Percentiles rank a stretch among this genome's conserved stretches.
Evolutionary conservation across 2,888 invertebrate species (phyloP).

Genomic region (Quadriops clusia): DNA sequence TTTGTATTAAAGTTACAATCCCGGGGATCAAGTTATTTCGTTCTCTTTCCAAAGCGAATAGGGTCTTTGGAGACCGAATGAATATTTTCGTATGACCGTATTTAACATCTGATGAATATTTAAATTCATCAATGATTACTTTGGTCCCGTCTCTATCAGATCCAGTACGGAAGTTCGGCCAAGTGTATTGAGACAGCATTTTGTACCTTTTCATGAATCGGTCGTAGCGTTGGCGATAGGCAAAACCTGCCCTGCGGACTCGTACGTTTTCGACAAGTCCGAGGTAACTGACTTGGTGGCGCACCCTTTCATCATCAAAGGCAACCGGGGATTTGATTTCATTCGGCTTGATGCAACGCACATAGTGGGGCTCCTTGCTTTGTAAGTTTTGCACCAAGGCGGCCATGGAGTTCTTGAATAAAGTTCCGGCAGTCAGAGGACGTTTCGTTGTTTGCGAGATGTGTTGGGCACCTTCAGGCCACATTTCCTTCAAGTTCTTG

Average conservation of each 20-base stretch:
- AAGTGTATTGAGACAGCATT: constrained; percentile 90
- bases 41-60: constrained; percentile 79
- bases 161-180: constrained; percentile 86
- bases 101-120: constrained; percentile 71
- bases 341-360: constrained; percentile 95
- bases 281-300: constrained; percentile 71
- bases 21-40: constrained; percentile 81
- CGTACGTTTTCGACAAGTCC: constrained; percentile 92
- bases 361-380: constrained; percentile 92
- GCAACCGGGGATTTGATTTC: constrained; percentile 77
- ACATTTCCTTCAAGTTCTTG: constrained; percentile 71
- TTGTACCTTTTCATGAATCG: constrained; percentile 92
- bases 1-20: constrained; percentile 87
- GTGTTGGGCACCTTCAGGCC: constrained; percentile 91
- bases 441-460: constrained; percentile 88
- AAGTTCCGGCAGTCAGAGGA: constrained; percentile 84
- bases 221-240: constrained; percentile 88
- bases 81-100: constrained; percentile 95
- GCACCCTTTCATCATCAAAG: constrained; percentile 73
- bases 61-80: constrained; percentile 81
- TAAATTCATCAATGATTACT: constrained; percentile 71
- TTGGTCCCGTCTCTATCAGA: constrained; percentile 71
- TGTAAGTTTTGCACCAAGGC: constrained; percentile 77
- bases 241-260: constrained; percentile 93
- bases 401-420: constrained; percentile 92